phyloP scores from a whole-genome alignment of 2,797 vertebrate species.

The Hydrocynus forskahlii region DNA sequence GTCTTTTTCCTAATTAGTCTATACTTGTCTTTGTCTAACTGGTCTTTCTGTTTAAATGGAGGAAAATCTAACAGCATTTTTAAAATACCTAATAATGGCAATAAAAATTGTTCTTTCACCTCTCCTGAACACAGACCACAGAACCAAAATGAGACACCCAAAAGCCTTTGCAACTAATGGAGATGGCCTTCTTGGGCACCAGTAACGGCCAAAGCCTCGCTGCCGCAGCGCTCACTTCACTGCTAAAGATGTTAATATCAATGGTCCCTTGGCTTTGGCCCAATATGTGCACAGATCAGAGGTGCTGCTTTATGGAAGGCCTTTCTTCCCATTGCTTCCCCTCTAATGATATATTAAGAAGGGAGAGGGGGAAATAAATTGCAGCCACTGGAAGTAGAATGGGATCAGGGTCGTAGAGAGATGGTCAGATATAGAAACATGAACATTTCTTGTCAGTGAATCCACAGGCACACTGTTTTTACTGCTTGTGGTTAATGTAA shows the following conservation, averaged over 20 bases:
- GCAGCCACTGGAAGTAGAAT: neutral
- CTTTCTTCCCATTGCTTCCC: neutral
- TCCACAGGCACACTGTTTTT: constrained; percentile 9
- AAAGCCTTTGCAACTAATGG: constrained; percentile 10
- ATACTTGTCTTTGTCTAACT: neutral
- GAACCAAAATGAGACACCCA: neutral
- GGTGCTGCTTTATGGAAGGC: neutral
- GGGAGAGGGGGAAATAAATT: neutral
- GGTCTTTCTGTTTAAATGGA: constrained; percentile 7
- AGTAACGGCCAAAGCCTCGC: neutral
- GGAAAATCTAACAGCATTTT: neutral
- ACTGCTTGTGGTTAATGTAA: constrained; percentile 25
- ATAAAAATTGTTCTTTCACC: neutral
- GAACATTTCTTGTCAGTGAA: constrained; percentile 40
- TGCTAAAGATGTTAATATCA: constrained; percentile 15
- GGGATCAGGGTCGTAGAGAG: constrained; percentile 7
- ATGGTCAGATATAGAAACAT: constrained; percentile 14
- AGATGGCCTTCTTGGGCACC: constrained; percentile 11
- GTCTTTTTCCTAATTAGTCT: too few species aligned
- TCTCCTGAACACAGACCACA: neutral
- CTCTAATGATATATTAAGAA: constrained; percentile 9
- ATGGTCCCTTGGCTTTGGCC: neutral
- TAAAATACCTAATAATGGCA: neutral
- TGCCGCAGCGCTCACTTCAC: constrained; percentile 3
- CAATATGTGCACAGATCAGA: neutral